phyloP scores from a whole-genome alignment of 1,140 invertebrate species.

The Pachypsylla venusta region DNA sequence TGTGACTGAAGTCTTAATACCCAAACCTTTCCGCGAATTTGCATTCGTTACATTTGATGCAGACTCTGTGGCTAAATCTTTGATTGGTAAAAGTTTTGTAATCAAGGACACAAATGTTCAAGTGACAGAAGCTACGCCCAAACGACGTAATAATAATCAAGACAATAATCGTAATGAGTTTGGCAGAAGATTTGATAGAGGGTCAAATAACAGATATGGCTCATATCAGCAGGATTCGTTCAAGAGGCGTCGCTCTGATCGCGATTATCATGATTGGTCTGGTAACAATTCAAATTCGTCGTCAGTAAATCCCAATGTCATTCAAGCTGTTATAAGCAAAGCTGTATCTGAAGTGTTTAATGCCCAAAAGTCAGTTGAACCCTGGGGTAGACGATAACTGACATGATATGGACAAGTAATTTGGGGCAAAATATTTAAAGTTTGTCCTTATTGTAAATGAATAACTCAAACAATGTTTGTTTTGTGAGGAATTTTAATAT shows the following conservation, averaged over 20 bases:
- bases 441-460: too few species aligned
- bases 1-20: conserved; percentile 90
- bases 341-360: background rate
- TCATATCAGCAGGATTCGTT: too few species aligned
- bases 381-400: conserved; percentile 1
- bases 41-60: conserved; percentile 81
- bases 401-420: too few species aligned
- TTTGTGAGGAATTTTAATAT: too few species aligned
- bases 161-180: too few species aligned
- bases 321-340: background rate
- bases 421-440: too few species aligned
- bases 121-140: background rate
- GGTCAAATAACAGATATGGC: background rate
- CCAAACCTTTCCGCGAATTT: conserved; percentile 85
- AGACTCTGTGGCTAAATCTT: background rate
- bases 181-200: background rate
- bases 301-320: background rate
- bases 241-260: too few species aligned
- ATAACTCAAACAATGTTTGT: too few species aligned
- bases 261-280: background rate
- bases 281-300: background rate
- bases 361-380: background rate
- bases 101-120: background rate
- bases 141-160: background rate
- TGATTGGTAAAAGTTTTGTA: background rate